These are phyloP conservation scores for Oxygymnocypris stewartii DNA, from an alignment of 2,113 vertebrate genomes.

Conservation along the genomic window DNA sequence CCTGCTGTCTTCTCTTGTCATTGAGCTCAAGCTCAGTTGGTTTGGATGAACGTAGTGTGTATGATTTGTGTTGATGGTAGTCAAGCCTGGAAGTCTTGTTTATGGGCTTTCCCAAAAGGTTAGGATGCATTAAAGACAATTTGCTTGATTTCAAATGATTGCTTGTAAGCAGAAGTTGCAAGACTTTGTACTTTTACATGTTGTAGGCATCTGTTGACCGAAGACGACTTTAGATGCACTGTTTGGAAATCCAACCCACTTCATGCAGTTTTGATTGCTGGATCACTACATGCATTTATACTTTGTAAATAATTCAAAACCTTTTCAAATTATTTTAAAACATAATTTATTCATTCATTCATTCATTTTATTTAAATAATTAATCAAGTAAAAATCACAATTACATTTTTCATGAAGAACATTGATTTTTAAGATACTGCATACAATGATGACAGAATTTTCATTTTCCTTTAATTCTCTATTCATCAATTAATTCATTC, in stretches of 20 bases:
- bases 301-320: background rate
- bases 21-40: background rate
- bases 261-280: background rate
- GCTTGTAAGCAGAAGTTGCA: background rate
- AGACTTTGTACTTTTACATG: background rate
- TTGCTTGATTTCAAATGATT: background rate
- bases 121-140: background rate
- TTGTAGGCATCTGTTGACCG: background rate
- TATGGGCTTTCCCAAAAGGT: no score
- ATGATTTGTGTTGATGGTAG: background rate
- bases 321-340: no score
- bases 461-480: no score
- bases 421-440: no score
- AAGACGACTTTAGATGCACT: background rate
- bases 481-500: no score
- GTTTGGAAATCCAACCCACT: background rate
- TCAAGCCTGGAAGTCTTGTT: background rate
- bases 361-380: no score
- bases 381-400: no score
- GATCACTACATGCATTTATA: background rate
- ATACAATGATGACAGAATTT: no score
- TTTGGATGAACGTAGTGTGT: background rate
- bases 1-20: background rate
- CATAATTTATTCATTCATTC: no score
- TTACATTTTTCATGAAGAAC: no score